Base-by-base conservation (phyloP, 1,140 invertebrate species). In the Campoletis sonorensis region DNA sequence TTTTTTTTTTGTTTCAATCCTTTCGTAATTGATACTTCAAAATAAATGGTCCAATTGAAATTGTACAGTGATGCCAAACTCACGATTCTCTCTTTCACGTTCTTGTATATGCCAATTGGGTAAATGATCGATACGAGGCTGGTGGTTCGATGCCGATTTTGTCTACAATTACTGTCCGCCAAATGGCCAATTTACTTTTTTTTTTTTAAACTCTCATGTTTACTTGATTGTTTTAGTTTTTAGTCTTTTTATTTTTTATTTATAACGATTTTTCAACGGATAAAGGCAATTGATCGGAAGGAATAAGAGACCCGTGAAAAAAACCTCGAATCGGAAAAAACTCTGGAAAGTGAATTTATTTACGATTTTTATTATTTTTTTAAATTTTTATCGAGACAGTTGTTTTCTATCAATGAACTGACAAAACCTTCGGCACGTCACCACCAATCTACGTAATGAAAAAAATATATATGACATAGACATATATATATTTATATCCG, bases 31-130 rank as follows among this genome's bases (percentile, higher is more conserved):
- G 13, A 26, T 26, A 27, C 23, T 4, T 67, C 61, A 67, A 58
- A 33, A 71, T 71, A 49, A 27, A 21, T 84, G 81, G 86, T 86
- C 85, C 85, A 86, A 85, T 82, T 85, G 81, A 86, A 82, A 87
- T 91, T 91, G 90, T 90, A 90, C 90, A 92, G 89, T 87, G 88
- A 92, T 92, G 89, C 89, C 90, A 84, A 84, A 84, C 83, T 84
- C 80, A 80, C 79, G 83, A 68, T 80, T 77, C 51, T 80, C 70
- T 80, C 75, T 80, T 82, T 51, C 51, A 64, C 76, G 81, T 80
- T 72, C 21, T 45, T 45, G 30, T 51, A 33, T 72, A 82, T 75
- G 79, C 81, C 78, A 80, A 82, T 80, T 82, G 78, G 61, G 54
- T 77, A 21, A 58, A 76, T 82, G 80, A 80, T 81, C 40, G 80